These are phyloP conservation scores for Chaenocephalus aceratus DNA, from an alignment of 2,113 vertebrate species.

Conservation along the genomic window DNA sequence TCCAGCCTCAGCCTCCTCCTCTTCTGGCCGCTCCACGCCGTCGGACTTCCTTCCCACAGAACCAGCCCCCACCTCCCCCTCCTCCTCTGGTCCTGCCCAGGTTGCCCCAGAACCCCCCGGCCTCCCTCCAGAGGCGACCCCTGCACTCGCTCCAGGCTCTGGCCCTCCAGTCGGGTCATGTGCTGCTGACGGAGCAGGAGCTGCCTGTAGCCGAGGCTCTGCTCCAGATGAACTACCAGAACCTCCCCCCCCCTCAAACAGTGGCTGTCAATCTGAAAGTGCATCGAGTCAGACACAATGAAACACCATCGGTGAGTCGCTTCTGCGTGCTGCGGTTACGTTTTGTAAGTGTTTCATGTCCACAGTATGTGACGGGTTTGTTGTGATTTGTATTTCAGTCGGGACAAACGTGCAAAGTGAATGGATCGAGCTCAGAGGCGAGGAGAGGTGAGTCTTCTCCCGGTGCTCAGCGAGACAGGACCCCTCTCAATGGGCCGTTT, in stretches of 20 bases:
- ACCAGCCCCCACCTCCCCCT: slow-evolving; percentile 54
- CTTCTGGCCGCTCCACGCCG: slow-evolving; percentile 80
- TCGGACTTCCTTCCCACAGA: slow-evolving; percentile 82
- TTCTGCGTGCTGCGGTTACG: background rate
- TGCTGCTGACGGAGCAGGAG: slow-evolving; percentile 90
- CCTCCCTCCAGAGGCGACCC: slow-evolving; percentile 87
- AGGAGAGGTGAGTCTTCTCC: slow-evolving; percentile 82
- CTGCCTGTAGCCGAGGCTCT: slow-evolving; percentile 90
- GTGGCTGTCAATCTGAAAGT: slow-evolving; percentile 95
- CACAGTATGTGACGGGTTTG: background rate
- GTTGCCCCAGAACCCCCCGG: slow-evolving; percentile 82
- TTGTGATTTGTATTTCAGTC: slow-evolving; percentile 52
- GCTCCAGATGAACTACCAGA: slow-evolving; percentile 92
- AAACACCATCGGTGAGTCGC: slow-evolving; percentile 87
- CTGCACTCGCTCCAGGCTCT: slow-evolving; percentile 89
- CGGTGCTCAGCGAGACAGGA: slow-evolving; percentile 80
- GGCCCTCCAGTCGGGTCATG: slow-evolving; percentile 88
- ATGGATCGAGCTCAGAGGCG: slow-evolving; percentile 85
- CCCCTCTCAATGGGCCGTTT: slow-evolving; percentile 83
- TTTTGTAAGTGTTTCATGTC: background rate
- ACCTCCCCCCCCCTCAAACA: slow-evolving; percentile 92
- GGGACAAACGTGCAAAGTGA: slow-evolving; percentile 85
- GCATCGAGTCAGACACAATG: slow-evolving; percentile 83
- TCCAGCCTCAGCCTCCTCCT: slow-evolving; percentile 85
- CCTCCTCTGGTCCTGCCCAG: slow-evolving; percentile 83